Conservation (phyloP, 1,140 invertebrate species). For the Geopemphigus sp. region DNA sequence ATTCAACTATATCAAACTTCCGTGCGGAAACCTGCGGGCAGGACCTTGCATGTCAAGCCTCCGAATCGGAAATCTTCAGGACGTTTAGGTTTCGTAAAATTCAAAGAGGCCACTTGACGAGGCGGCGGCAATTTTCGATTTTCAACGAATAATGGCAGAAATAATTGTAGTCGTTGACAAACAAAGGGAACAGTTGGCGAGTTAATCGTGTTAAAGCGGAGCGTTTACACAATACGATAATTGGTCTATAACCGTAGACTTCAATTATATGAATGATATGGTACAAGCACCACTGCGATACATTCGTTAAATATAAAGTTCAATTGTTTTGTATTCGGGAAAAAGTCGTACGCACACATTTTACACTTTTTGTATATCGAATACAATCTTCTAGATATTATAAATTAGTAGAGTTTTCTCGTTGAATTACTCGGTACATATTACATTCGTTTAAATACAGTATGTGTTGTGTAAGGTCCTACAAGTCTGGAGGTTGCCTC, state of each 20-base stretch:
- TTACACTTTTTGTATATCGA: no score
- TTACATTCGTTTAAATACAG: no score
- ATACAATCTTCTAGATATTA: no score
- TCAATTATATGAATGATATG: no score
- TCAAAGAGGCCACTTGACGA: constrained; percentile 30
- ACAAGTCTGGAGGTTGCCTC: no score
- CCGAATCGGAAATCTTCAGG: constrained; percentile 16
- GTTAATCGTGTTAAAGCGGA: constrained; percentile 18
- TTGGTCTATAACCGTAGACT: background rate
- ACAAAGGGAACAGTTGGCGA: constrained; percentile 39
- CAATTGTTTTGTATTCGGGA: no score
- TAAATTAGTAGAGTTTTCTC: no score
- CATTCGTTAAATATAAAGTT: no score
- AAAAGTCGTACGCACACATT: no score
- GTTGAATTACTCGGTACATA: no score
- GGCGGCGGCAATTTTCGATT: constrained; percentile 29
- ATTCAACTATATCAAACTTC: constrained; percentile 19
- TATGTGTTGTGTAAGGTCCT: no score
- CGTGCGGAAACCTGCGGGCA: background rate
- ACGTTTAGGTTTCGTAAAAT: background rate
- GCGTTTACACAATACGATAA: constrained; percentile 18
- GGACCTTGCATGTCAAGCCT: background rate
- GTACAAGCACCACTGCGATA: no score
- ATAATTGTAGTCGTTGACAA: constrained; percentile 25
- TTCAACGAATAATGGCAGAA: constrained; percentile 23